These are phyloP conservation scores for Rhopalosiphum nymphaeae DNA, from an alignment of 2,888 invertebrate species.

Conservation along the genomic window DNA sequence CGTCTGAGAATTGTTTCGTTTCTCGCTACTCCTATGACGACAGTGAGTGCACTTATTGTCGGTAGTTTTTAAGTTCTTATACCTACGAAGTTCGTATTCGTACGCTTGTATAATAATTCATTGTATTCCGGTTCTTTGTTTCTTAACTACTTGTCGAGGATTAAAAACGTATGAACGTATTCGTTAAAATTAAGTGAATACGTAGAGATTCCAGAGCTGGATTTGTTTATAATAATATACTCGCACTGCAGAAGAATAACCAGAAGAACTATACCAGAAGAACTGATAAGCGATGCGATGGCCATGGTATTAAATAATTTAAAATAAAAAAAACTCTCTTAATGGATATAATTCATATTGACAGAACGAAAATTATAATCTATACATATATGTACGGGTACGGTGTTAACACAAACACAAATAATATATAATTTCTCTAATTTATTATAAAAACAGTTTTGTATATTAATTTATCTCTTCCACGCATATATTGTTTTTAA, in stretches of 20 bases:
- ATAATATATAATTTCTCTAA: background rate
- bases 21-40: background rate
- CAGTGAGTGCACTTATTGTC: slow-evolving; percentile 41
- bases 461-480: background rate
- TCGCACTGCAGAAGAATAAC: background rate
- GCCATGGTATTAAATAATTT: background rate
- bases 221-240: background rate
- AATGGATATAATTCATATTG: too few species aligned
- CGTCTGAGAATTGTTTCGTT: background rate
- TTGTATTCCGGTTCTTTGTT: slow-evolving; percentile 42
- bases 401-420: background rate
- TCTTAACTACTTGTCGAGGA: background rate
- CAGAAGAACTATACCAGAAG: too few species aligned
- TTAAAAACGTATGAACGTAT: slow-evolving; percentile 37
- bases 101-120: slow-evolving; percentile 18
- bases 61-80: slow-evolving; percentile 33
- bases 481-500: background rate
- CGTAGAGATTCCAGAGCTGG: background rate
- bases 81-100: slow-evolving; percentile 13
- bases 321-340: background rate
- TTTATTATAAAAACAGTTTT: background rate
- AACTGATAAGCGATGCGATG: background rate
- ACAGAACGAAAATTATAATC: too few species aligned
- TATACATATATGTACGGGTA: too few species aligned
- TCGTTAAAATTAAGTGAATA: slow-evolving; percentile 6